Base-by-base conservation (phyloP, 2,797 vertebrate genomes). In the Cryptoblepharus egeriae region DNA sequence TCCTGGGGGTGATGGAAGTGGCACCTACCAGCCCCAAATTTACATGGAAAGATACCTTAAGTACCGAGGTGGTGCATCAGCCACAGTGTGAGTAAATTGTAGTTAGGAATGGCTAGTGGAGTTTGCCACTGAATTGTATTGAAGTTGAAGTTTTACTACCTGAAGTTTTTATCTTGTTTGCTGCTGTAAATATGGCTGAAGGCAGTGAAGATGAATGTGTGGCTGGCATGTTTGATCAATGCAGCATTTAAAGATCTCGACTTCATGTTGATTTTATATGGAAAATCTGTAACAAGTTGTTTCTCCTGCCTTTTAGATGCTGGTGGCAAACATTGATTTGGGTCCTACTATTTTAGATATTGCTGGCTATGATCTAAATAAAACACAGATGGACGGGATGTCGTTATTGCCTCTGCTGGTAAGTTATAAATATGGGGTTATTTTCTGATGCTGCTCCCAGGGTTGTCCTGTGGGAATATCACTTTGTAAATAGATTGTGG, bases 341-440 rank as follows among this genome's bases (percentile, higher is more conserved):
- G 98, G 98, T 2, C 98, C 98, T 37, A 99, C 98, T 81, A 97
- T 99, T 88, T 93, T 99, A 95, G 98, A 99, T 92, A 98, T 99
- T 0, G 98, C 98, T 0, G 98, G 98, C 24, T 96, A 96, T 81
- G 88, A 96, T 80, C 80, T 97, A 86, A 98, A 96, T 94, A 97
- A 97, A 91, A 99, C 98, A 0, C 96, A 97, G 91, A 99, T 99
- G 98, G 98, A 99, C 75, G 98, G 98, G 67, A 96, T 96, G 96
- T 99, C 98, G 42, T 96, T 99, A 61, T 88, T 99, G 91, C 96
- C 97, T 0, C 88, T 99, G 11, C 92, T 99, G 97, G 98, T 98
- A 93, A 96, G 95, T 93, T n/a, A 71, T 11, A 55, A 2, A 0
- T 22, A 30, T n/a, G 10, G 64, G 22, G 49, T 57, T 22, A 55